A percentile compares a stretch with the other conserved stretches of the same genome.
These are phyloP conservation scores for Eufriesea mexicana DNA, from an alignment of 1,140 invertebrate genomes.

Conservation along the genomic window DNA sequence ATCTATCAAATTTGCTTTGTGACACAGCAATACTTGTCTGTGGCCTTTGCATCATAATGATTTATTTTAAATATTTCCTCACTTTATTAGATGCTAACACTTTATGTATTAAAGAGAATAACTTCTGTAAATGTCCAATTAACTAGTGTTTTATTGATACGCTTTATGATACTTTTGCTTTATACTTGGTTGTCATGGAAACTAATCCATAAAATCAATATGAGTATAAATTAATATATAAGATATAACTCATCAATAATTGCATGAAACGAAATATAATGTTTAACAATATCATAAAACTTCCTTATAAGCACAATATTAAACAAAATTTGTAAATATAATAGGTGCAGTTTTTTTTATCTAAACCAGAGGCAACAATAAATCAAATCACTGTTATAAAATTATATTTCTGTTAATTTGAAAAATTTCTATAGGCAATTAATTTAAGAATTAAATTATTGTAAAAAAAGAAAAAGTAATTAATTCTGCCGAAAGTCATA, in stretches of 20 bases:
- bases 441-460: too few relatives aligned
- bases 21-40: constrained; percentile 51
- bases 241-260: not conserved
- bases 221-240: not conserved
- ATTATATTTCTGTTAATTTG: too few relatives aligned
- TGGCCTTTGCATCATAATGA: constrained; percentile 50
- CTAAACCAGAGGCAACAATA: too few relatives aligned
- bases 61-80: constrained; percentile 20
- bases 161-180: not conserved
- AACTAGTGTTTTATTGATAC: not conserved
- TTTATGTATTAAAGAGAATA: not conserved
- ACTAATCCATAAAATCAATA: not conserved
- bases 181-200: not conserved
- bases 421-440: too few relatives aligned
- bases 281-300: not conserved
- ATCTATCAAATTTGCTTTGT: constrained; percentile 75
- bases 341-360: too few relatives aligned
- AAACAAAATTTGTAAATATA: not conserved
- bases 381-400: too few relatives aligned
- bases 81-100: not conserved
- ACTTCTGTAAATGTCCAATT: not conserved
- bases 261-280: not conserved
- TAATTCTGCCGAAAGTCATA: too few relatives aligned
- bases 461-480: too few relatives aligned
- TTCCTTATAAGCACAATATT: not conserved